Percentiles rank a stretch among this genome's conserved stretches.
phyloP scores from a whole-genome alignment of 2,797 vertebrate species.

The Neosilurus hyrtlii region DNA sequence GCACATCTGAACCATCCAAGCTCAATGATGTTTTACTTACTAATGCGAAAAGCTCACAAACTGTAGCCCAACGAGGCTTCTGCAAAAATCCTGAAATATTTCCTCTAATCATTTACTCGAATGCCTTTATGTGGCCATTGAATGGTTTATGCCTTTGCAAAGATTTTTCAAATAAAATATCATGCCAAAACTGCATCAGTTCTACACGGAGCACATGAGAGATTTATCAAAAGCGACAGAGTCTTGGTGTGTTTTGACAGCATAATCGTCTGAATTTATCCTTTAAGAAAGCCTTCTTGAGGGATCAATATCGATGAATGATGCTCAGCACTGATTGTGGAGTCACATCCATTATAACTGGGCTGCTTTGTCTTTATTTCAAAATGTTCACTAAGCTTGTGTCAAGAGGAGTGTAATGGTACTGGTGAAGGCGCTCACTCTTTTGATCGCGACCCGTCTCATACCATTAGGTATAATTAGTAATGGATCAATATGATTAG shows the following conservation, averaged over 20 bases:
- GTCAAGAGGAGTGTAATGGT: slow-evolving; percentile 6
- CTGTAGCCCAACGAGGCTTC: slow-evolving; percentile 22
- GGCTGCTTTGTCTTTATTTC: slow-evolving; percentile 24
- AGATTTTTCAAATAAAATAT: slow-evolving; percentile 2
- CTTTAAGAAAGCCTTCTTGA: neutral
- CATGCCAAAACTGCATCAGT: neutral
- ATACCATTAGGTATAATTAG: slow-evolving; percentile 20
- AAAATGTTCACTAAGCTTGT: neutral
- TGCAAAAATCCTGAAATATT: slow-evolving; percentile 32
- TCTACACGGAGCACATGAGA: neutral
- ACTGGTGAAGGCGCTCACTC: neutral
- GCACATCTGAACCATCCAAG: slow-evolving; percentile 28
- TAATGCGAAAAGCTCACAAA: slow-evolving; percentile 32
- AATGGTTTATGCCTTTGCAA: slow-evolving; percentile 24
- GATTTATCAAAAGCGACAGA: neutral
- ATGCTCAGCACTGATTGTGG: neutral
- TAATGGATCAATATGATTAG: neutral
- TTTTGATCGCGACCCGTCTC: neutral
- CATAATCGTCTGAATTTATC: neutral
- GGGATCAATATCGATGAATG: neutral
- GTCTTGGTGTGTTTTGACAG: neutral
- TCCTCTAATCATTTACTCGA: neutral
- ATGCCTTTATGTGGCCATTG: slow-evolving; percentile 4
- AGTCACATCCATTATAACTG: neutral
- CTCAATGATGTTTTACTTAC: slow-evolving; percentile 23